Conservation (phyloP, 2,797 vertebrate species). For the Rhadinocentrus ornatus region DNA sequence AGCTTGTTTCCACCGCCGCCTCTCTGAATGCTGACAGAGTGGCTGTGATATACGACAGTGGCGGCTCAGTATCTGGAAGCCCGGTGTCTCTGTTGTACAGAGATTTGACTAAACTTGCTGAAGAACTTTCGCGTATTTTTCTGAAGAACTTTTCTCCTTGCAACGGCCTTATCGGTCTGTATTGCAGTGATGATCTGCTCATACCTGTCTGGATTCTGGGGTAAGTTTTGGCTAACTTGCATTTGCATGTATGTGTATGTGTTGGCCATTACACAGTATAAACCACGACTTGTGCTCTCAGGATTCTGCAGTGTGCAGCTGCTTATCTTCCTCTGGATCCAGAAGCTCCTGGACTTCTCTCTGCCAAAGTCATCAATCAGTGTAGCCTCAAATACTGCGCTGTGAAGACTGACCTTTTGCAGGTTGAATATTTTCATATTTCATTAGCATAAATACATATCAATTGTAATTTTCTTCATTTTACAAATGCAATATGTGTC, state of each 20-base stretch:
- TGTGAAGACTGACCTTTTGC: conserved; percentile 86
- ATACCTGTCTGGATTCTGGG: conserved; percentile 92
- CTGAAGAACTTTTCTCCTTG: conserved; percentile 57
- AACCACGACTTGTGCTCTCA: conserved; percentile 19
- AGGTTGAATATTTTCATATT: conserved; percentile 72
- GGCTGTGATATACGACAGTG: conserved; percentile 85
- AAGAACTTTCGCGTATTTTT: conserved; percentile 80
- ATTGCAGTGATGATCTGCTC: conserved; percentile 85
- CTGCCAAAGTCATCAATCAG: conserved; percentile 82
- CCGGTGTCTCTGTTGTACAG: conserved; percentile 73
- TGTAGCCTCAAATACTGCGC: conserved; percentile 86
- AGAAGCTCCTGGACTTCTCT: conserved; percentile 81
- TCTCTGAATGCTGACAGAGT: conserved; percentile 60
- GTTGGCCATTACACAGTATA: neutral
- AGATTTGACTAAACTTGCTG: conserved; percentile 68
- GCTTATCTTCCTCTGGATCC: conserved; percentile 93
- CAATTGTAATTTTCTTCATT: neutral
- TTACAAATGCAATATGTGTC: neutral
- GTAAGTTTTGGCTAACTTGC: conserved; percentile 73
- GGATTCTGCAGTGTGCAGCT: conserved; percentile 89
- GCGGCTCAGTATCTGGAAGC: conserved; percentile 58
- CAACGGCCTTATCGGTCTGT: conserved; percentile 85
- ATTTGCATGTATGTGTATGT: neutral
- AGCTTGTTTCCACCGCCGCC: conserved; percentile 78
- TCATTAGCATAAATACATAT: neutral